These are phyloP conservation scores for Sesamia nonagrioides DNA, from an alignment of 1,140 invertebrate species.

Conservation along the genomic window DNA sequence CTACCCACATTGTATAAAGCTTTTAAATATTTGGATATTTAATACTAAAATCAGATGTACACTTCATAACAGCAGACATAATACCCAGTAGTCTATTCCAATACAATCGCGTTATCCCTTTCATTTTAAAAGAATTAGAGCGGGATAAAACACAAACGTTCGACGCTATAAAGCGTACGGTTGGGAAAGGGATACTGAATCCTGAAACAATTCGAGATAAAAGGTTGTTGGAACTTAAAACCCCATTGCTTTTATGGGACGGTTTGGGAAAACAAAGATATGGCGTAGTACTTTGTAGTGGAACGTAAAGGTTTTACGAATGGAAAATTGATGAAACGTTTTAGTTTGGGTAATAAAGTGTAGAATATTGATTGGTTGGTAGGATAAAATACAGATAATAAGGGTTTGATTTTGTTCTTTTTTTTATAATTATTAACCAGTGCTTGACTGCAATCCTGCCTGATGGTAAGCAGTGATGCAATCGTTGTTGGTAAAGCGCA, in stretches of 20 bases:
- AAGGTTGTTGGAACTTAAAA: constrained; percentile 43
- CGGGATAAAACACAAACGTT: not conserved
- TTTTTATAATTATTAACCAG: no score
- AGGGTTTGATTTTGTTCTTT: no score
- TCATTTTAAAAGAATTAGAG: not conserved
- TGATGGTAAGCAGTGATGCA: no score
- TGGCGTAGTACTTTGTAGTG: not conserved
- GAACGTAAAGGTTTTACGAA: constrained; percentile 17
- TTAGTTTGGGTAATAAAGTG: not conserved
- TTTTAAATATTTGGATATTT: no score
- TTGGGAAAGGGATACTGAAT: not conserved
- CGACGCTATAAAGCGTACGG: not conserved
- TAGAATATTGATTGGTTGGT: not conserved
- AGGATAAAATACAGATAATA: no score
- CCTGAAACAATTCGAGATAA: constrained; percentile 48
- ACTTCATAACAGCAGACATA: no score
- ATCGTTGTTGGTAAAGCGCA: no score
- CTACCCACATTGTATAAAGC: no score
- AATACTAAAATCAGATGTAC: no score
- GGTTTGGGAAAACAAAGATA: constrained; percentile 40
- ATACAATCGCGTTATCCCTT: no score
- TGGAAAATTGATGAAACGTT: constrained; percentile 27
- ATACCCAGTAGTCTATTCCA: no score
- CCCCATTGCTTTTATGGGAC: constrained; percentile 37
- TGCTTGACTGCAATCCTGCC: no score